A percentile compares a stretch with the other conserved stretches of the same genome.
These are phyloP conservation scores for Thryonomys swinderianus DNA, from an alignment of 2,113 vertebrate species.

Conservation along the genomic window DNA sequence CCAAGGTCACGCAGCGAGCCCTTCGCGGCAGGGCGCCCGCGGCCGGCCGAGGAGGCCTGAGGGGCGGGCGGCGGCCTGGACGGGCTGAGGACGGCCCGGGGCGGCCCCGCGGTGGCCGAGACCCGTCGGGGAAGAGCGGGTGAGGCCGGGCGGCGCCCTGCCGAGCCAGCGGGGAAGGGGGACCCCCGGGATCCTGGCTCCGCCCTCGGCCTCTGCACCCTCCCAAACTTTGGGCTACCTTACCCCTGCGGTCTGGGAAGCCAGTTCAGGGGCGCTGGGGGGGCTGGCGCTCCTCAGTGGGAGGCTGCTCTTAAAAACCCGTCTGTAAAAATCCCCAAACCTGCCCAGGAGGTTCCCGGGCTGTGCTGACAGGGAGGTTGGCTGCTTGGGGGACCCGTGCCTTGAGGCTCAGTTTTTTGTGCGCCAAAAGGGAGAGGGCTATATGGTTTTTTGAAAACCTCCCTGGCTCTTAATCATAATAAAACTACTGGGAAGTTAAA, in stretches of 20 bases:
- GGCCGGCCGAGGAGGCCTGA: neutral
- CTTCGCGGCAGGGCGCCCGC: constrained; percentile 46
- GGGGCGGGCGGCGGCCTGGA: neutral
- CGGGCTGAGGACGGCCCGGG: constrained; percentile 28
- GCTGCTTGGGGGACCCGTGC: constrained; percentile 18
- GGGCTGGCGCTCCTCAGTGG: neutral
- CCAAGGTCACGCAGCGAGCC: constrained; percentile 80
- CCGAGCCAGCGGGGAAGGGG: neutral
- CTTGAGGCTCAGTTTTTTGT: constrained; percentile 46
- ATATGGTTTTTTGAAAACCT: neutral
- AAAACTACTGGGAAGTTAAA: neutral
- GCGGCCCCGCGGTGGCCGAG: neutral
- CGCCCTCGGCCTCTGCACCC: neutral
- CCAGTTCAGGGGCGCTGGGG: neutral
- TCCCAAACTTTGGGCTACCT: neutral
- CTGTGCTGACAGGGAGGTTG: neutral
- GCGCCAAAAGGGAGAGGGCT: neutral
- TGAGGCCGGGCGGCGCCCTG: neutral
- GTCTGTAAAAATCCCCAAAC: neutral
- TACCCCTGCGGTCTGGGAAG: constrained; percentile 23
- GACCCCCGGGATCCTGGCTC: neutral
- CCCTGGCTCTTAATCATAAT: neutral
- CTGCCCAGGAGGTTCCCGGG: neutral
- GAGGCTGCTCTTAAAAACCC: neutral
- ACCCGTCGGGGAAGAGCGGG: constrained; percentile 66